Evolutionary conservation across 1,140 invertebrate genomes (phyloP), one percentile per base, ranked within the genome.

Genomic region (Diabrotica virgifera): DNA sequence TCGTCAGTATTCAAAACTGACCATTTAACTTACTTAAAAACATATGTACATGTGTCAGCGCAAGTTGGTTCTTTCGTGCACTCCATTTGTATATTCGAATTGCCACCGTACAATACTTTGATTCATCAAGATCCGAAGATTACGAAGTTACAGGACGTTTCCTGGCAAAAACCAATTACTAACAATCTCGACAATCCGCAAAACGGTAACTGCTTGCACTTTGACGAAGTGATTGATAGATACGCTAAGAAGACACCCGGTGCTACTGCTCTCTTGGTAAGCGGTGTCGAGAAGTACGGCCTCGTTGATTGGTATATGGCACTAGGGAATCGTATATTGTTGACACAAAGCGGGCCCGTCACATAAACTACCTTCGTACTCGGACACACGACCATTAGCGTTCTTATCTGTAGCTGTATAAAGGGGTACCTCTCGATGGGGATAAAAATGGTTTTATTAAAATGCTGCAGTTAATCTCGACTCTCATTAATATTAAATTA

Each of bases 151-250:
- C 24, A 24, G 24, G 24, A 46, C 40, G n/a, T 46, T 46, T 46
- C 40, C 40, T 46, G 40, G 40, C n/a, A 46, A 46, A 46, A 46
- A 46, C 40, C 40, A 46, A 46, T 46, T 46, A 46, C 40, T 46
- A 46, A n/a, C 40, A 46, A 46, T 46, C 40, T 10, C n/a, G n/a
- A n/a, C 40, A 46, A 46, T 46, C 40, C 8, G 8, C 40, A 46
- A 46, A 46, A 46, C 40, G 40, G 40, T 46, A 46, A 46, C 40
- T 46, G 40, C n/a, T 46, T 46, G n/a, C 40, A 46, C 24, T 24
- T 24, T 24, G 24, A 24, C 24, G 24, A 24, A 24, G 24, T 24
- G 8, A 46, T 46, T 46, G 40, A 46, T 46, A 46, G 40, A 46
- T 46, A 46, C 8, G n/a, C 8, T 46, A n/a, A 46, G n/a, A 46